phyloP scores from a whole-genome alignment of 2,113 vertebrate species.

The Heliornis fulica region DNA sequence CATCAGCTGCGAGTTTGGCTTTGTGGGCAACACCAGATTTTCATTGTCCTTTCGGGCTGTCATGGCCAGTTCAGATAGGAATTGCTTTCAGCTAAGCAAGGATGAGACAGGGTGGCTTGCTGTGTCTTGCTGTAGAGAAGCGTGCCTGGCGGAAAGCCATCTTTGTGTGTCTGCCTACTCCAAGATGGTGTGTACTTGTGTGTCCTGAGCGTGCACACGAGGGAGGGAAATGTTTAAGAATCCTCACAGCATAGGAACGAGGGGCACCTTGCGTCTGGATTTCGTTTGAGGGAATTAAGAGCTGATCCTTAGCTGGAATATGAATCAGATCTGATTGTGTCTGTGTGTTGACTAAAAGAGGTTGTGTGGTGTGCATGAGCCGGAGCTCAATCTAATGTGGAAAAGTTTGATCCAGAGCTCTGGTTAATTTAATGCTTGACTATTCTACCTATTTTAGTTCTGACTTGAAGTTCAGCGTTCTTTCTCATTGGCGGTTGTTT shows the following conservation, averaged over 20 bases:
- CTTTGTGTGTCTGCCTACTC: neutral
- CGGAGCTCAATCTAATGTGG: constrained; percentile 44
- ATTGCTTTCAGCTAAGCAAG: neutral
- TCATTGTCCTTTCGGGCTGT: neutral
- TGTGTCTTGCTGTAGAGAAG: neutral
- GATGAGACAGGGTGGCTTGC: neutral
- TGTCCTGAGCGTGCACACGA: neutral
- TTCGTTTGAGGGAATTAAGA: constrained; percentile 62
- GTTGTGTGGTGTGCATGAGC: neutral
- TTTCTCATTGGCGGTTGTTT: neutral
- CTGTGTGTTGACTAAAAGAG: constrained; percentile 46
- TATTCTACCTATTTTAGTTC: constrained; percentile 42
- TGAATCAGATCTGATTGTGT: constrained; percentile 52
- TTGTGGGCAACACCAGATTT: neutral
- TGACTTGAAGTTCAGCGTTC: neutral
- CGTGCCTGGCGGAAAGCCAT: neutral
- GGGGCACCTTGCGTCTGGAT: constrained; percentile 42
- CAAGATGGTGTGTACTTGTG: accelerated
- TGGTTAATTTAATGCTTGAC: constrained; percentile 60
- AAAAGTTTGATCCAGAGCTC: constrained; percentile 53
- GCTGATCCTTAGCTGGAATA: constrained; percentile 55
- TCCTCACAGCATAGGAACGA: neutral
- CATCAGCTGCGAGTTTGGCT: neutral
- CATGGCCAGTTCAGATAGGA: neutral
- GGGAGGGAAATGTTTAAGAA: constrained; percentile 12